A percentile compares a stretch with the other conserved stretches of the same genome.
These are phyloP conservation scores for Siphlonurus alternatus DNA, from an alignment of 2,888 invertebrate genomes.

Conservation along the genomic window DNA sequence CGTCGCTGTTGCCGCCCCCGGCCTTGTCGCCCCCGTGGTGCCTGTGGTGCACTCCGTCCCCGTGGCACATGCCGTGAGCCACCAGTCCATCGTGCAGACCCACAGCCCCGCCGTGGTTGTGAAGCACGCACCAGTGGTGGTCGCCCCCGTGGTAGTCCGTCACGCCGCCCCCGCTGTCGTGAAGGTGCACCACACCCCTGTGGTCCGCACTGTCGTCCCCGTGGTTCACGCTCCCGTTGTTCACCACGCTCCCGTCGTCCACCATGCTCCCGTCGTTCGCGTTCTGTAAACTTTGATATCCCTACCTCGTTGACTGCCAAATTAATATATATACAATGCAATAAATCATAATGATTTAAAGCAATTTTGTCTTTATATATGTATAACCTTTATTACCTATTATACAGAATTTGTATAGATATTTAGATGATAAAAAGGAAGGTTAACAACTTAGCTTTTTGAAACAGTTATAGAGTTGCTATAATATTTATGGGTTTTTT, in stretches of 20 bases:
- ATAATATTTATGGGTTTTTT: too few relatives aligned
- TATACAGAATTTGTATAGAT: too few relatives aligned
- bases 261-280: neutral
- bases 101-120: neutral
- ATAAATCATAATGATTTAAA: neutral
- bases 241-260: conserved; percentile 1
- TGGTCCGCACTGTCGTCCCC: neutral
- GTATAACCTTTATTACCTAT: too few relatives aligned
- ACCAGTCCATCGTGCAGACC: neutral
- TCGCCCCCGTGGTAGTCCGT: neutral
- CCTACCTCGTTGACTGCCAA: neutral
- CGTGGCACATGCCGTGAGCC: neutral
- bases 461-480: too few relatives aligned
- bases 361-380: too few relatives aligned
- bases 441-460: too few relatives aligned
- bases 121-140: neutral
- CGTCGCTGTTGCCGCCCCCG: neutral
- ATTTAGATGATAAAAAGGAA: too few relatives aligned
- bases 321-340: neutral
- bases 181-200: neutral
- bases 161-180: neutral
- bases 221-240: conserved; percentile 2
- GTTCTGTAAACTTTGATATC: neutral
- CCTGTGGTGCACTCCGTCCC: neutral
- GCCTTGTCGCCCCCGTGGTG: neutral